A percentile compares a stretch with the other conserved stretches of the same genome.
Evolutionary conservation across 2,888 invertebrate genomes (phyloP).

Genomic region (Sminthurides aquaticus): DNA sequence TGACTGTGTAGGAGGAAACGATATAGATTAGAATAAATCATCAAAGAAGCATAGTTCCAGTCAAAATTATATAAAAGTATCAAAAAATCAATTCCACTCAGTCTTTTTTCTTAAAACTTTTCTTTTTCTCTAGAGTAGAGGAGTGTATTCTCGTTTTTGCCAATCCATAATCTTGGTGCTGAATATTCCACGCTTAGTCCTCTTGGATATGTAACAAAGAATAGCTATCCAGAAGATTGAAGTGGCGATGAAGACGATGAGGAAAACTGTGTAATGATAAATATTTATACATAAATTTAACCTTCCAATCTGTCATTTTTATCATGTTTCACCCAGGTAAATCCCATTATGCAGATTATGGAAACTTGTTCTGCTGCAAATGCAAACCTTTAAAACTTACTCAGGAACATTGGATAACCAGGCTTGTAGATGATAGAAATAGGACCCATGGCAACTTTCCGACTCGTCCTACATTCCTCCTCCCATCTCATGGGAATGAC

Average conservation of each 20-base stretch:
- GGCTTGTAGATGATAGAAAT: background rate
- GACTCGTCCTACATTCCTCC: constrained; percentile 52
- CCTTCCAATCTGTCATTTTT: no score
- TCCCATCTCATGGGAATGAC: constrained; percentile 62
- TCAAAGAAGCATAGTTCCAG: no score
- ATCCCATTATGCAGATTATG: background rate
- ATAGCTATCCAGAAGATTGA: background rate
- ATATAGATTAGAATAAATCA: no score
- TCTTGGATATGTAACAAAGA: background rate
- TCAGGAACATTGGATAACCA: background rate
- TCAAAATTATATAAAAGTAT: background rate
- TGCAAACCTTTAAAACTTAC: background rate
- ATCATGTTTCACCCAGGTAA: no score
- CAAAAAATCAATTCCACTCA: background rate
- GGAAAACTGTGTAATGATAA: background rate
- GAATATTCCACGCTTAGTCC: background rate
- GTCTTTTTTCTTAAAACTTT: no score
- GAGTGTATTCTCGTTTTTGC: background rate
- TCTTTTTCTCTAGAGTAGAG: no score
- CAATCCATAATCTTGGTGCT: background rate
- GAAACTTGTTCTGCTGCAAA: background rate
- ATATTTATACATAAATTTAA: background rate
- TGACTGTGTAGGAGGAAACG: no score
- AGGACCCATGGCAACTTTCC: background rate
- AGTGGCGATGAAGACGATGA: background rate